phyloP scores from a whole-genome alignment of 2,113 vertebrate species.

The Lipophrys pholis region DNA sequence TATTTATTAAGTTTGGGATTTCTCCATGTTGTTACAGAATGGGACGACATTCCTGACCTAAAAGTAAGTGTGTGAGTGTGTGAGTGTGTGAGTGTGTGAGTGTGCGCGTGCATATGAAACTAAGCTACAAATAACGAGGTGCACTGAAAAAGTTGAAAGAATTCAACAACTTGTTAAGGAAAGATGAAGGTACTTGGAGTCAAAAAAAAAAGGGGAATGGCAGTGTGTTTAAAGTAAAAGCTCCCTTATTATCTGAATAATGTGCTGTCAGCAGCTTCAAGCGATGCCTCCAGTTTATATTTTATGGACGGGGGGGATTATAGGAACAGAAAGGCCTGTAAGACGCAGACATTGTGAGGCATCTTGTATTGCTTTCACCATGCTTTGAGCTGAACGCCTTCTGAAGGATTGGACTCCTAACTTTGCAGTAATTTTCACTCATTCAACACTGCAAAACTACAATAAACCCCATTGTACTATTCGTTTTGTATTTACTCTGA shows the following conservation, averaged over 20 bases:
- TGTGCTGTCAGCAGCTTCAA: conserved; percentile 34
- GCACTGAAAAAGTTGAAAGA: background rate
- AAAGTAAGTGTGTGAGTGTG: background rate
- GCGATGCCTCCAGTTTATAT: conserved; percentile 28
- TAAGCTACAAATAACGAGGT: background rate
- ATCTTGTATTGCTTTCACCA: conserved; percentile 29
- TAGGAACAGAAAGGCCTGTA: conserved; percentile 21
- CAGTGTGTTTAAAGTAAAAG: conserved; percentile 1
- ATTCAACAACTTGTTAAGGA: background rate
- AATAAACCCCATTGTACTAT: background rate
- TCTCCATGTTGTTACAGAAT: background rate
- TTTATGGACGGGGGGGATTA: conserved; percentile 19
- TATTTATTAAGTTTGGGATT: no score
- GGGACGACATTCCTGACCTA: background rate
- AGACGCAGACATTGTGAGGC: conserved; percentile 19
- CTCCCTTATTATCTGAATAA: conserved; percentile 16
- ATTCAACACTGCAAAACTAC: conserved; percentile 4
- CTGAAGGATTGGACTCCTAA: conserved; percentile 5
- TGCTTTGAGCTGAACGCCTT: conserved; percentile 28
- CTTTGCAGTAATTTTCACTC: conserved; percentile 10
- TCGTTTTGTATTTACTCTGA: background rate
- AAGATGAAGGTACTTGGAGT: background rate
- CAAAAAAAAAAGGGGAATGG: conserved; percentile 17
- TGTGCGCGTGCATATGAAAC: no score
- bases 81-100: background rate